Conservation (phyloP, 2,797 vertebrate genomes). For the Etheostoma nigrum region DNA sequence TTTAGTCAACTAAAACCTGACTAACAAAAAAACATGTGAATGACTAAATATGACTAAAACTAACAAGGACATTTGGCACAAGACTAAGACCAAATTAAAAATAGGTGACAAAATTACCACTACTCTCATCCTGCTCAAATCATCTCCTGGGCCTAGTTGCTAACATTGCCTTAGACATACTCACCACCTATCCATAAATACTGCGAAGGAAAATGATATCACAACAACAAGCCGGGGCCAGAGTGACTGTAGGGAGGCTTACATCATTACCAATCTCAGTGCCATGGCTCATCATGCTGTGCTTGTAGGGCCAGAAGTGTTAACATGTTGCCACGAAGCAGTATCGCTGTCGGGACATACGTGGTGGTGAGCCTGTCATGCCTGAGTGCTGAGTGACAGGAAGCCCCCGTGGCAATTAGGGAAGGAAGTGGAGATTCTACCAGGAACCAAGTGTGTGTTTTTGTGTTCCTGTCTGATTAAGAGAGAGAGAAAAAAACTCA, state of each 20-base stretch:
- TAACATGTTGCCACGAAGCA: constrained; percentile 62
- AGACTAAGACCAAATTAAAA: too few species aligned
- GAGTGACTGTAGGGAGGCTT: constrained; percentile 44
- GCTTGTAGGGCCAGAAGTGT: constrained; percentile 58
- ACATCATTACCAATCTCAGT: constrained; percentile 71
- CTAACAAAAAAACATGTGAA: too few species aligned
- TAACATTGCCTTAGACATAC: constrained; percentile 33
- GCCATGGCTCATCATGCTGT: constrained; percentile 59
- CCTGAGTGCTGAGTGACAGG: constrained; percentile 69
- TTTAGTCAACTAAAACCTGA: too few species aligned
- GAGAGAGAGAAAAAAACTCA: neutral
- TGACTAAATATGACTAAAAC: too few species aligned
- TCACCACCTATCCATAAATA: constrained; percentile 52
- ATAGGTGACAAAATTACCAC: too few species aligned
- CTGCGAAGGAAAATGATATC: constrained; percentile 59
- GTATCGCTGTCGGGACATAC: constrained; percentile 57
- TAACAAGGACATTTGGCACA: too few species aligned
- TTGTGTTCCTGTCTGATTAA: constrained; percentile 1
- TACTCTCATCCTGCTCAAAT: constrained; percentile 3
- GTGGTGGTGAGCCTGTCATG: constrained; percentile 54
- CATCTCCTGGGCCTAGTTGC: constrained; percentile 19
- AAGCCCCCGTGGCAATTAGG: constrained; percentile 58
- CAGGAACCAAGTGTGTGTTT: constrained; percentile 14
- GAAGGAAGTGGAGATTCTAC: constrained; percentile 55
- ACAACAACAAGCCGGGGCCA: constrained; percentile 43